phyloP scores from a whole-genome alignment of 2,797 vertebrate species.

The Macropodus opercularis region DNA sequence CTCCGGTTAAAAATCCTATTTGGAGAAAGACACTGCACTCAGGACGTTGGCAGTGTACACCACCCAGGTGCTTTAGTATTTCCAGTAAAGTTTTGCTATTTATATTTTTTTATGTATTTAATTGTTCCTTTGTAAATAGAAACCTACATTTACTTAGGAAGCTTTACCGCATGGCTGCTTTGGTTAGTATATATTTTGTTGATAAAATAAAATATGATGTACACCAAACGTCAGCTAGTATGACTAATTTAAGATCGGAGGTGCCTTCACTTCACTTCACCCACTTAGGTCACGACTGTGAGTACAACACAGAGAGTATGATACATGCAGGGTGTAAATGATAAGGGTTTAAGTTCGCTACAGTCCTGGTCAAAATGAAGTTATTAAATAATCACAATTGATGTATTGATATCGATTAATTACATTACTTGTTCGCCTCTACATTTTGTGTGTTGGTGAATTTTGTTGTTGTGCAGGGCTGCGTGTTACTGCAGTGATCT shows the following conservation, averaged over 20 bases:
- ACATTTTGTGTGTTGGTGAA: neutral
- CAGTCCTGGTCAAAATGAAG: neutral
- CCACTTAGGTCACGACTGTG: neutral
- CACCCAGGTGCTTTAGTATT: slow-evolving; percentile 30
- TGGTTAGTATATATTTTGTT: slow-evolving; percentile 26
- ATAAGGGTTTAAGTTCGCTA: neutral
- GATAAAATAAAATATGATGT: slow-evolving; percentile 5
- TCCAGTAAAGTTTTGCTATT: slow-evolving; percentile 62
- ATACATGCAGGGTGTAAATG: neutral
- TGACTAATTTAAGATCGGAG: neutral
- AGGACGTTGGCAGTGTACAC: slow-evolving; percentile 31
- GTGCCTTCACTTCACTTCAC: slow-evolving; percentile 14
- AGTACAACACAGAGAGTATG: neutral
- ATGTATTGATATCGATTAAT: neutral
- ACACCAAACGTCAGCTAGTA: slow-evolving; percentile 10
- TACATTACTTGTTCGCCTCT: neutral
- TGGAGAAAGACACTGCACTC: slow-evolving; percentile 37
- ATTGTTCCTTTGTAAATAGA: slow-evolving; percentile 57
- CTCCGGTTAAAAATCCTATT: slow-evolving; percentile 63
- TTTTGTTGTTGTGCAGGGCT: neutral
- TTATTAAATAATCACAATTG: neutral
- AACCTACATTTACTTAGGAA: slow-evolving; percentile 23
- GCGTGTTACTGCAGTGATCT: neutral
- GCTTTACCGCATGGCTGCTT: slow-evolving; percentile 25
- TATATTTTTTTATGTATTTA: slow-evolving; percentile 75